Evolutionary conservation across 2,888 invertebrate genomes (phyloP).

Genomic region (Sesia apiformis): DNA sequence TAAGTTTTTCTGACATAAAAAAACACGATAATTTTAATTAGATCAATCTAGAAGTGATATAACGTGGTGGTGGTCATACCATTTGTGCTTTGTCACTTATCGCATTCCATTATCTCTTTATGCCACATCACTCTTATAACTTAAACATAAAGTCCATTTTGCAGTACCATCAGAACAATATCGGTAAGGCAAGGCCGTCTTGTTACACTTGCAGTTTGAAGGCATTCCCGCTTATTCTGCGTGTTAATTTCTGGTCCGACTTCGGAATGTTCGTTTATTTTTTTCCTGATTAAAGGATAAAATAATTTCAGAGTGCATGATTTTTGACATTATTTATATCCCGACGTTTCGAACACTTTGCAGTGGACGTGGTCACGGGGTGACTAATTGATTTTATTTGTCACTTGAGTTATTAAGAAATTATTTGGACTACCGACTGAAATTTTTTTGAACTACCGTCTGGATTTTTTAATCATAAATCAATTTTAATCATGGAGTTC

Average conservation of each 20-base stretch:
- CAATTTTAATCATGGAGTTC: too few relatives aligned
- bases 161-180: not conserved
- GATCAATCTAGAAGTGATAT: not conserved
- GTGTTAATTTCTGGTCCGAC: not conserved
- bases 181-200: conserved; percentile 5
- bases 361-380: too few relatives aligned
- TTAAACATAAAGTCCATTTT: not conserved
- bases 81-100: not conserved
- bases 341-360: too few relatives aligned
- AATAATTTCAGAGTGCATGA: too few relatives aligned
- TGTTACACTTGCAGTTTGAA: conserved; percentile 1
- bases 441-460: too few relatives aligned
- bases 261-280: too few relatives aligned
- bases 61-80: not conserved
- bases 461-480: too few relatives aligned
- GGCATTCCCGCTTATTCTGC: not conserved
- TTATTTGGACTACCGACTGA: too few relatives aligned
- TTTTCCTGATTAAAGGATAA: too few relatives aligned
- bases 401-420: too few relatives aligned
- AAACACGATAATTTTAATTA: not conserved
- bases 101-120: not conserved
- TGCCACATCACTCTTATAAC: not conserved
- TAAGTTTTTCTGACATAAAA: not conserved
- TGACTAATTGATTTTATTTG: too few relatives aligned
- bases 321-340: too few relatives aligned